phyloP scores from a whole-genome alignment of 2,797 vertebrate species.

The Falco peregrinus region DNA sequence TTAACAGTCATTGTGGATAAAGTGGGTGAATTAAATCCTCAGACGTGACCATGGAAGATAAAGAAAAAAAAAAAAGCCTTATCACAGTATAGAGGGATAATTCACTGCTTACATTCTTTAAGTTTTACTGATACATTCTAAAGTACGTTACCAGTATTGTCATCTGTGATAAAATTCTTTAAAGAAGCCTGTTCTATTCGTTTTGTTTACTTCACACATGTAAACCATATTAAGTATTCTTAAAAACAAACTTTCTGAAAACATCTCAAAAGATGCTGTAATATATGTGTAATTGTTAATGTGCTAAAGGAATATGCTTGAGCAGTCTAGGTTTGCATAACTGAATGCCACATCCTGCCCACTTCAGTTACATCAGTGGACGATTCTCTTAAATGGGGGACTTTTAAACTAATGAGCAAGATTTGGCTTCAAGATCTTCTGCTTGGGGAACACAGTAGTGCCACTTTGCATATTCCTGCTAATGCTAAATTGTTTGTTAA shows the following conservation, averaged over 20 bases:
- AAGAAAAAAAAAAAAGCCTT: background rate
- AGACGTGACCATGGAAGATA: background rate
- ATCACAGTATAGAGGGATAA: background rate
- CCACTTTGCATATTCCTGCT: constrained; percentile 29
- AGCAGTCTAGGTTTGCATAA: background rate
- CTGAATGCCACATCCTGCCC: background rate
- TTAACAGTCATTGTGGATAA: background rate
- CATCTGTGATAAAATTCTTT: background rate
- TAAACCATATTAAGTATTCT: background rate
- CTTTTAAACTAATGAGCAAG: background rate
- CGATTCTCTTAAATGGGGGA: background rate
- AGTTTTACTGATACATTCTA: background rate
- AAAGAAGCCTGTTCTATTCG: background rate
- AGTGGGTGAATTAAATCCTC: background rate
- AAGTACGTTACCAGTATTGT: background rate
- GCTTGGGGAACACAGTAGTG: background rate
- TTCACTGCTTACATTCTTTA: background rate
- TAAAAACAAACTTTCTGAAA: background rate
- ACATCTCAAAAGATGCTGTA: constrained; percentile 34
- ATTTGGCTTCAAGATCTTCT: background rate
- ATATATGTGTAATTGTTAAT: constrained; percentile 12
- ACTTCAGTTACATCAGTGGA: background rate
- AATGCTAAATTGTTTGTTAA: constrained; percentile 49
- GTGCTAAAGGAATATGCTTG: constrained; percentile 17
- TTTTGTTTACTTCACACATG: background rate